A percentile compares a stretch with the other conserved stretches of the same genome.
Conservation (phyloP, 2,113 vertebrate species). For the Phocoena phocoena region DNA sequence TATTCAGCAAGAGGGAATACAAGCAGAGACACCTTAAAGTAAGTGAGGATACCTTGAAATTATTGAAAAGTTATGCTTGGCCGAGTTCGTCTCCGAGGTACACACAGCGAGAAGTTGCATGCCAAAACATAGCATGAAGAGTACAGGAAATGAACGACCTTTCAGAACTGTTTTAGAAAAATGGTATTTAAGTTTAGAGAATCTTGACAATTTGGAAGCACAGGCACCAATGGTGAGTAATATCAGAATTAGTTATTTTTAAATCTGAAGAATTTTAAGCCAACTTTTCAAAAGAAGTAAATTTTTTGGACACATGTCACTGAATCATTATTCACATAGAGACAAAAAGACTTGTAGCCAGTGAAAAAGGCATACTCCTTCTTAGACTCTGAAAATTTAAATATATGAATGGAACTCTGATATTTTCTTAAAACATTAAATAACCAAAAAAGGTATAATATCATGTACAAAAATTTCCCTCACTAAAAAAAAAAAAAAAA, state of each 20-base stretch:
- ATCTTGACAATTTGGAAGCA: neutral
- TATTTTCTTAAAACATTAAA: neutral
- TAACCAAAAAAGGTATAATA: neutral
- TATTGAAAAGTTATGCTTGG: neutral
- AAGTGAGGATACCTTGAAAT: neutral
- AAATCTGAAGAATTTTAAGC: neutral
- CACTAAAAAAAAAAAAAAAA: neutral
- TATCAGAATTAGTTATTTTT: neutral
- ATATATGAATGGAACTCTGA: neutral
- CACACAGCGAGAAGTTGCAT: neutral
- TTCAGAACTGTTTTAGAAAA: neutral
- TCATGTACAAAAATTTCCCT: neutral
- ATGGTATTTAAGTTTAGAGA: neutral
- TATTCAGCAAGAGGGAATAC: neutral
- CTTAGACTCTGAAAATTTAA: neutral
- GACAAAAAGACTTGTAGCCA: neutral
- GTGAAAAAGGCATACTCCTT: neutral
- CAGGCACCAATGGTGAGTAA: neutral
- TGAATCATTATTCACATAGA: neutral
- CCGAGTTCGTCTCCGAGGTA: neutral
- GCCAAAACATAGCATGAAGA: neutral
- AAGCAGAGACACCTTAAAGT: neutral
- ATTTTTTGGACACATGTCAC: neutral
- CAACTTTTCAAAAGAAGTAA: neutral
- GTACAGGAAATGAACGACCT: neutral